Percentiles rank a stretch among this genome's conserved stretches.
Evolutionary conservation across 2,113 vertebrate species (phyloP).

Genomic region (Sceloporus tristichus): DNA sequence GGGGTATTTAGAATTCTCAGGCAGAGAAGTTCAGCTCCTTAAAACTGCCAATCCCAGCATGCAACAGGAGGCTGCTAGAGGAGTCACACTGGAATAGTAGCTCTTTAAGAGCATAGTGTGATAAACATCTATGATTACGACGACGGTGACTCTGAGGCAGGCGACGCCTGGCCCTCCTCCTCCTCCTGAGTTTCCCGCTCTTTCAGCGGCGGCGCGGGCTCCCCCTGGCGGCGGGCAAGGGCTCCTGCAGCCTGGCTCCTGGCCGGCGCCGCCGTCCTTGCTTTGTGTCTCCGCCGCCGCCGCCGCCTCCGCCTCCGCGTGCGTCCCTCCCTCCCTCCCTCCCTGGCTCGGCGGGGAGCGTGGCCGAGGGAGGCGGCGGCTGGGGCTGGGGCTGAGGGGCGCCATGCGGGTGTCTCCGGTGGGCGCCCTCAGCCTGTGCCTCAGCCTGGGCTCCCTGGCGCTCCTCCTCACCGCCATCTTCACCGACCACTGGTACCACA

Average conservation of each 20-base stretch:
- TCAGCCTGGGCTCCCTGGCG: constrained; percentile 81
- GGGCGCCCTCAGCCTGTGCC: constrained; percentile 83
- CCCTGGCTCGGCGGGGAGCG: constrained; percentile 38
- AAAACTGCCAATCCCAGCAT: no score
- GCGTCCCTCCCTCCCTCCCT: no score
- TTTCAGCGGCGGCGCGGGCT: neutral
- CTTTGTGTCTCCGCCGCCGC: neutral
- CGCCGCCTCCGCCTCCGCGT: neutral
- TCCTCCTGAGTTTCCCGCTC: no score
- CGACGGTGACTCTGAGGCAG: no score
- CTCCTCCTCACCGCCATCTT: constrained; percentile 87
- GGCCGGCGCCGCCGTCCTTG: neutral
- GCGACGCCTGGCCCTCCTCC: neutral
- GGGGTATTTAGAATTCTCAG: no score
- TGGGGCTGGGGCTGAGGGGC: neutral
- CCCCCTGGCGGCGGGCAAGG: neutral
- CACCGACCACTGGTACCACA: constrained; percentile 91
- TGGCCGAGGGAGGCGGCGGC: constrained; percentile 32
- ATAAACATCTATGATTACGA: no score
- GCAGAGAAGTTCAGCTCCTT: no score
- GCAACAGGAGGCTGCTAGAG: no score
- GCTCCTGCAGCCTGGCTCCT: neutral
- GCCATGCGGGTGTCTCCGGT: constrained; percentile 72
- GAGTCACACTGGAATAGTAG: no score
- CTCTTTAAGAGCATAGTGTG: no score